Evolutionary conservation across 2,113 vertebrate species (phyloP), one percentile per base, ranked within the genome.

Genomic region (Shinisaurus crocodilurus): DNA sequence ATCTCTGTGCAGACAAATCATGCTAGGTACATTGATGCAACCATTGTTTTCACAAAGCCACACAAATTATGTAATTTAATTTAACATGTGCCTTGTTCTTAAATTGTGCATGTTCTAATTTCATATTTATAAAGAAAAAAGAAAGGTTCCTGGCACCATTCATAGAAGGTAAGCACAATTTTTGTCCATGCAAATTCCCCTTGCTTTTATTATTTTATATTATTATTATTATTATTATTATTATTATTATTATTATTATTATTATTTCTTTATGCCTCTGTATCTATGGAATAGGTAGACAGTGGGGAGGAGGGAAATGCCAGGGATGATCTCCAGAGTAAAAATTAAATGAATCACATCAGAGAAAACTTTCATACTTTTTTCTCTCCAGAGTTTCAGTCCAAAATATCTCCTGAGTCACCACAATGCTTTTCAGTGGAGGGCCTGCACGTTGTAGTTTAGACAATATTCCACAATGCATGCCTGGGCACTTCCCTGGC

Each of bases 51-150:
- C 37, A 84, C 13, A 69, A 45, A 45, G 82, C 40, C 40, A 40
- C 32, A 84, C 69, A 7, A 45, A 32, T 43, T 10, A 67, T 13
- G 18, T 29, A 27, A 67, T 25, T 85, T 16, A 85, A 85, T n/a
- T 85, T 16, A 85, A 85, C 18, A 32, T 34, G 16, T 48, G 25
- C 3, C 54, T 90, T 0, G 2, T 82, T 48, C 88, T 95, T 93
- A 72, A 45, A n/a, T n/a, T n/a, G n/a, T n/a, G n/a, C 40, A 85
- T 65, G 20, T 82, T 90, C 67, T 81, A 89, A 90, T 93, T 83
- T 7, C n/a, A 60, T 88, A 70, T 79, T 94, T 94, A 92, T 82
- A 93, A 93, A 90, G 87, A 82, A 91, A 3, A 34, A 48, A 88
- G 81, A 37, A 40, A 88, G 83, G 45, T 91, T 76, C 82, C 91